Conservation (phyloP, 2,113 vertebrate species). For the Leptobrachium leishanense region DNA sequence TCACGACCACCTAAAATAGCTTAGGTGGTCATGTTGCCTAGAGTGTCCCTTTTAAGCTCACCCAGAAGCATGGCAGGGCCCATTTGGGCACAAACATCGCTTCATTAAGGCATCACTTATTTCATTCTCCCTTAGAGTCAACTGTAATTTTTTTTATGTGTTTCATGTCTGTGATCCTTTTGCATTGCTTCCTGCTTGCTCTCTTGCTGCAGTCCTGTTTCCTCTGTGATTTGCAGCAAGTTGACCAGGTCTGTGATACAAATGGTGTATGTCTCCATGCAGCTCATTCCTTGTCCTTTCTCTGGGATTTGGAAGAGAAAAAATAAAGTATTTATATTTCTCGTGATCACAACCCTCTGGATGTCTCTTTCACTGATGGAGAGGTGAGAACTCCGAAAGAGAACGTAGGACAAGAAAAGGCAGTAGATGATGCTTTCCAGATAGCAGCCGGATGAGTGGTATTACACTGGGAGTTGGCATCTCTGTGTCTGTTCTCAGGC, state of each 20-base stretch:
- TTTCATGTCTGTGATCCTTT: constrained; percentile 17
- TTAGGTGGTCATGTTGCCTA: too few relatives aligned
- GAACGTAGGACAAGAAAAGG: constrained; percentile 20
- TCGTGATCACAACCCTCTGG: constrained; percentile 31
- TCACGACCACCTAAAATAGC: too few relatives aligned
- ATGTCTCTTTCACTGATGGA: constrained; percentile 27
- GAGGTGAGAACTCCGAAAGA: constrained; percentile 41
- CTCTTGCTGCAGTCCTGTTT: constrained; percentile 27
- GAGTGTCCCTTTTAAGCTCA: too few relatives aligned
- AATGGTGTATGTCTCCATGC: constrained; percentile 33
- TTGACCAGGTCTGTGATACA: constrained; percentile 9
- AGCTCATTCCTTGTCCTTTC: constrained; percentile 28
- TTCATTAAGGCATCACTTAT: constrained; percentile 7
- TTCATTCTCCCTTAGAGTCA: constrained; percentile 11
- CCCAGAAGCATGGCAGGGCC: neutral
- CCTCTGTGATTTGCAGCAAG: constrained; percentile 15
- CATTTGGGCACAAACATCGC: constrained; percentile 3
- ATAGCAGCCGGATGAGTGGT: constrained; percentile 39
- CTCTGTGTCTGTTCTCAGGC: constrained; percentile 43
- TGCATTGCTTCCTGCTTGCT: constrained; percentile 17
- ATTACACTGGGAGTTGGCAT: constrained; percentile 46
- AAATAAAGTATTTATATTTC: neutral
- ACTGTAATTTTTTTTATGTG: constrained; percentile 13
- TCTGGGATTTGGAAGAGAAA: constrained; percentile 28
- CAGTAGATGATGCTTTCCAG: constrained; percentile 42